phyloP scores from a whole-genome alignment of 2,888 invertebrate species.

The Sepioteuthis lessoniana region DNA sequence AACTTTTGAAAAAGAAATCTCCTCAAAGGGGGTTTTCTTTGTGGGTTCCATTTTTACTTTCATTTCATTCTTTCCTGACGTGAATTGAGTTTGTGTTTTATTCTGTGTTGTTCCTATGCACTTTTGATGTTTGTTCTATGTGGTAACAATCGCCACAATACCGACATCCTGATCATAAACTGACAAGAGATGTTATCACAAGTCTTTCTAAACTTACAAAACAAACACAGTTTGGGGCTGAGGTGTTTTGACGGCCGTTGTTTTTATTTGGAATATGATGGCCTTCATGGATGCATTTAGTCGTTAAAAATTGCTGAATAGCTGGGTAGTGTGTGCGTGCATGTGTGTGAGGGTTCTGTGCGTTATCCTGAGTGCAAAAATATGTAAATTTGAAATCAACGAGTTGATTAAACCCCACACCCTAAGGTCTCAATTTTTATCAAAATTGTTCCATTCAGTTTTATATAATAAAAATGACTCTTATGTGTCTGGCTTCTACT shows the following conservation, averaged over 20 bases:
- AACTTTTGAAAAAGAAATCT: too few relatives aligned
- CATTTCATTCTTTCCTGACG: too few relatives aligned
- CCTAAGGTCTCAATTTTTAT: too few relatives aligned
- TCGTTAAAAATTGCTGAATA: background rate
- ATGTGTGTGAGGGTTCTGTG: background rate
- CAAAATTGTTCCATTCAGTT: too few relatives aligned
- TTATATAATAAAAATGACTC: too few relatives aligned
- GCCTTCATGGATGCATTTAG: background rate
- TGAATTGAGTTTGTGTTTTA: background rate
- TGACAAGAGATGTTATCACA: background rate
- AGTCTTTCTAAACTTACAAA: conserved; percentile 3
- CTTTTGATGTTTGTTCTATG: conserved; percentile 7
- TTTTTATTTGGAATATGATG: background rate
- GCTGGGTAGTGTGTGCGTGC: background rate
- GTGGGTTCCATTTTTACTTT: background rate
- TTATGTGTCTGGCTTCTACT: too few relatives aligned
- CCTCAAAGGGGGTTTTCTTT: background rate
- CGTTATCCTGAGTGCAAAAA: too few relatives aligned
- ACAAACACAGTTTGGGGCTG: background rate
- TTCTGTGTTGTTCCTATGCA: background rate
- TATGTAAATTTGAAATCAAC: too few relatives aligned
- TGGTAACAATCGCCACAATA: background rate
- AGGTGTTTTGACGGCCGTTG: background rate
- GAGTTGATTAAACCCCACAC: too few relatives aligned
- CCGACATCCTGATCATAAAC: background rate